Evolutionary conservation across 2,888 invertebrate species (phyloP), one percentile per base, ranked within the genome.

Genomic region (Norana najaformis): DNA sequence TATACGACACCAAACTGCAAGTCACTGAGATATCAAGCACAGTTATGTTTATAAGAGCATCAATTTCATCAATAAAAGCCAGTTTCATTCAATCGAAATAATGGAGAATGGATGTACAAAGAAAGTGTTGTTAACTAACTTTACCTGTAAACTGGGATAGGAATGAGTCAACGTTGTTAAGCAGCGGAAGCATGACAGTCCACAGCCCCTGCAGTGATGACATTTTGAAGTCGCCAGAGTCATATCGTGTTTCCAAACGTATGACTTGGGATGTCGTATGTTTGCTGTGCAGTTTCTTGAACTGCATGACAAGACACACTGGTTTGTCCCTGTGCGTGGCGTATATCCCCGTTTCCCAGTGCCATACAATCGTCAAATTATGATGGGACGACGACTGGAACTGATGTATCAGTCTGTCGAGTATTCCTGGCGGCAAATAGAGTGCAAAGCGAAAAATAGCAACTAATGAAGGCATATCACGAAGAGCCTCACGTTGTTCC

Each of bases 351-450:
- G 47, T 83, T 89, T 92, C 92, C 94, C 94, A 94, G 91, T 94
- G 94, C 30, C 93, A 92, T 88, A 93, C 83, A 88, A 93, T 93
- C 35, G 90, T 91, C 35, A 94, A 92, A 20, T 93, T 92, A 89
- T 93, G 92, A 88, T 92, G 92, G 30, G 53, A 53, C 20, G 91
- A 91, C 5, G 91, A 88, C 89, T 93, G 93, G 6, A 93, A 92
- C 20, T 93, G 92, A 20, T 93, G 93, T 69, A 92, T 92, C 38
- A 94, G 90, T 83, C 93, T 92, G 90, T 94, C 94, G 90, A 94
- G 94, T 83, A 94, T 90, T 2, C 94, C 94, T 0, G 94, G 94
- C 0, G 94, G 94, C 91, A 93, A 92, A 90, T 93, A 94, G 88
- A 92, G 92, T 0, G 94, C 94, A 90, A 94, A 94, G 34, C 92